Evolutionary conservation across 2,888 invertebrate genomes (phyloP), one percentile per base, ranked within the genome.

Genomic region (Phalera bucephala): DNA sequence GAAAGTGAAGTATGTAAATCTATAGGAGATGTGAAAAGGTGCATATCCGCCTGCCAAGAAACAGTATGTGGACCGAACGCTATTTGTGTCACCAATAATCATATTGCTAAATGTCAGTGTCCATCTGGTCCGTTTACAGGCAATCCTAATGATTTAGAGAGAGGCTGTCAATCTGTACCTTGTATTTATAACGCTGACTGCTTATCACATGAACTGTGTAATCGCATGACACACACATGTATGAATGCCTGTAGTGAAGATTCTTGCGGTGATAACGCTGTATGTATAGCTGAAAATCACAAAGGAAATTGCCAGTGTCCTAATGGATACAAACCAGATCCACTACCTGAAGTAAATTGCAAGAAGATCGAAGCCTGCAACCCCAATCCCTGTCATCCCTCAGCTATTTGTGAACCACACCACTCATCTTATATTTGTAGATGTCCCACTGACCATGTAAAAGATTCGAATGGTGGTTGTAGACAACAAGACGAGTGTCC

Each of bases 161-260:
- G 91, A 40, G 96, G 96, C 33, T 96, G 96, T 66, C 91, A 93
- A 79, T 91, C 93, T 36, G 96, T 96, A 3, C 95, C 96, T 2
- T 97, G 96, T 70, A 95, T 96, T 21, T 96, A 96, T 71, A 96
- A 96, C 65, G 92, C 93, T 30, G 96, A 96, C 67, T 97, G 97
- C 66, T 94, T 95, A 19, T 86, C 93, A 0, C 91, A 93, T 38
- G 95, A 97, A 72, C 82, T 96, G 34, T 97, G 97, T 72, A 94
- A 97, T 69, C 91, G 97, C 33, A 83, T 96, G 68, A 94, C 95
- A 0, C 95, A 96, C 68, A 94, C 94, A 12, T 97, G 97, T 63
- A 92, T 93, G 60, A 93, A 95, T 70, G 95, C 94, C 4, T 97
- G 97, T 66, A 92, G 93, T 46, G 94, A 94, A 70, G 94, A 95